Evolutionary conservation across 2,797 vertebrate genomes (phyloP).

Genomic region (Thaleichthys pacificus): DNA sequence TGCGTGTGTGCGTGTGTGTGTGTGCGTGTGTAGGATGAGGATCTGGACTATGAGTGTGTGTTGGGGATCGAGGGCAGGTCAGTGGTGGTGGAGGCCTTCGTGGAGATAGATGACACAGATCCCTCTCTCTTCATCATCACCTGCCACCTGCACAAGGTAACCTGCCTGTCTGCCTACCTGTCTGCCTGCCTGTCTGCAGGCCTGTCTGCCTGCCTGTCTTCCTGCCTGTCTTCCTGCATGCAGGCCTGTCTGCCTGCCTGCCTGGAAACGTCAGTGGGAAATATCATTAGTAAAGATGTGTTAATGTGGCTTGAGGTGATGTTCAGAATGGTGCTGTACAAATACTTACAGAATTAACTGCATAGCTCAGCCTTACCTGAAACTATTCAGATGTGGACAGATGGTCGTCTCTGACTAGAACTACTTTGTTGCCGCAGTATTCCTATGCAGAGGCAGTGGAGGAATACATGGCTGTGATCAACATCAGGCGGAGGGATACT

Average conservation of each 20-base stretch:
- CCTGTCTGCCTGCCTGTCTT: too few species aligned
- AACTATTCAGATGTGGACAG: too few species aligned
- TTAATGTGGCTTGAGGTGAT: too few species aligned
- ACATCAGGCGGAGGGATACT: slow-evolving; percentile 83
- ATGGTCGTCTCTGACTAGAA: too few species aligned
- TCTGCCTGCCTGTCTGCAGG: too few species aligned
- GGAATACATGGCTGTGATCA: slow-evolving; percentile 86
- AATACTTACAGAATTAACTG: too few species aligned
- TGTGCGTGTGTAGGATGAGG: slow-evolving; percentile 73
- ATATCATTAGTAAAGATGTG: too few species aligned
- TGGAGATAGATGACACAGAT: slow-evolving; percentile 79
- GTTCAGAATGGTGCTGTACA: too few species aligned
- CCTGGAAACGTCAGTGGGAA: too few species aligned
- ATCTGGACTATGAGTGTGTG: slow-evolving; percentile 88
- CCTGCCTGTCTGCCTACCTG: background rate
- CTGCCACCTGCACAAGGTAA: slow-evolving; percentile 88
- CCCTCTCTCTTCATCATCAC: slow-evolving; percentile 82
- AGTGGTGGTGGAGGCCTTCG: slow-evolving; percentile 84
- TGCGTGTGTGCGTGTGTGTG: background rate
- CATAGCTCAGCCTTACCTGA: too few species aligned
- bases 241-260: too few species aligned
- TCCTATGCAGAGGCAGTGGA: slow-evolving; percentile 80
- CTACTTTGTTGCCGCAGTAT: slow-evolving; percentile 73
- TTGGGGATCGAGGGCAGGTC: slow-evolving; percentile 86
- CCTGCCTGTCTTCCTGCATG: too few species aligned